A percentile compares a stretch with the other conserved stretches of the same genome.
Conservation (phyloP, 2,888 invertebrate genomes). For the Pyralis farinalis region DNA sequence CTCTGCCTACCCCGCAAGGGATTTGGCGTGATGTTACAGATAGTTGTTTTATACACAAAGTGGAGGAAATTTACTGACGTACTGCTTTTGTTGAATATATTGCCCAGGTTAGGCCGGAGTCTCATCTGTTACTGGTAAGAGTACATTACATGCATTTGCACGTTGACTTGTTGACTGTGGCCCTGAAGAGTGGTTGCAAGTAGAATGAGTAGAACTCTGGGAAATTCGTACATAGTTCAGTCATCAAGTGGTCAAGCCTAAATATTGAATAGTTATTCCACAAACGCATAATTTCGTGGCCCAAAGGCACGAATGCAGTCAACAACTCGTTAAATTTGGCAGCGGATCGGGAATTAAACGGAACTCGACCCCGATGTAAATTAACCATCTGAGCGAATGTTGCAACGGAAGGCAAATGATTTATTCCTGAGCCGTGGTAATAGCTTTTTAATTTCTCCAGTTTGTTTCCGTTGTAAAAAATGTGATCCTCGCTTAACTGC, state of each 20-base stretch:
- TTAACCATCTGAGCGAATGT: constrained; percentile 47
- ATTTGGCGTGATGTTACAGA: no score
- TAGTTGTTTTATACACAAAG: no score
- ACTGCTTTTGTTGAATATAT: no score
- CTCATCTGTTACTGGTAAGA: no score
- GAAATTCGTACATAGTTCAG: no score
- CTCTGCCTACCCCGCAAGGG: no score
- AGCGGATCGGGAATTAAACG: constrained; percentile 39
- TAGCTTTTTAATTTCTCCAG: constrained; percentile 49
- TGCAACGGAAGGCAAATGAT: constrained; percentile 48
- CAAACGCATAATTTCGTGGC: constrained; percentile 12
- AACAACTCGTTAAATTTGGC: constrained; percentile 35
- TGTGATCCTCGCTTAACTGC: constrained; percentile 3
- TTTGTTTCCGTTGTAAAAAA: constrained; percentile 33
- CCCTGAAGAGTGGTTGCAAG: no score
- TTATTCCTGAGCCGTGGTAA: constrained; percentile 44
- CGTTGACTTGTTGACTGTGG: no score
- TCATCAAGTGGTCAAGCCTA: neutral
- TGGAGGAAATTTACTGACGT: no score
- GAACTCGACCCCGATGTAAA: constrained; percentile 46
- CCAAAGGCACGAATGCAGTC: constrained; percentile 17
- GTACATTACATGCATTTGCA: no score
- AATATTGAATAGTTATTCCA: constrained; percentile 5
- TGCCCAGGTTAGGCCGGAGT: no score
- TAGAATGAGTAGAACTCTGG: no score